Evolutionary conservation across 2,888 invertebrate species (phyloP).

Genomic region (Bedellia somnulentella): DNA sequence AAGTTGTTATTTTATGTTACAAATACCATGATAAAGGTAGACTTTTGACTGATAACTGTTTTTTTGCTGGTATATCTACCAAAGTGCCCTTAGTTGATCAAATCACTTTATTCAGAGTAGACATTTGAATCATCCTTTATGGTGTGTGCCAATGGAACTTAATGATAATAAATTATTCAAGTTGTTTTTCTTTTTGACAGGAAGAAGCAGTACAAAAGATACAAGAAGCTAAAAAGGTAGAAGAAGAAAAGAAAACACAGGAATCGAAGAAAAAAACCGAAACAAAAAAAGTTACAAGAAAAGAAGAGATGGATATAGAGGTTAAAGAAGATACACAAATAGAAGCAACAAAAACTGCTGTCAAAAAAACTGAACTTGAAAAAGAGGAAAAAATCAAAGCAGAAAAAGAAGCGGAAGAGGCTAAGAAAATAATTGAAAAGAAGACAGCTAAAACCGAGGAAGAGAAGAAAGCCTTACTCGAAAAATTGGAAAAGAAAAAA

Average conservation of each 20-base stretch:
- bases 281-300: slow-evolving; percentile 32
- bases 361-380: slow-evolving; percentile 21
- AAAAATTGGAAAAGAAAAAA: slow-evolving; percentile 50
- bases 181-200: no score
- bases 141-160: no score
- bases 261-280: slow-evolving; percentile 32
- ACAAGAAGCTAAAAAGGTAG: slow-evolving; percentile 20
- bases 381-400: slow-evolving; percentile 28
- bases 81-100: no score
- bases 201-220: no score
- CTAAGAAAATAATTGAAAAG: slow-evolving; percentile 43
- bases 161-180: no score
- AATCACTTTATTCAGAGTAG: no score
- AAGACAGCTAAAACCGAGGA: slow-evolving; percentile 52
- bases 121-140: no score
- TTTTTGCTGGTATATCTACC: no score
- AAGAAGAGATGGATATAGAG: slow-evolving; percentile 19
- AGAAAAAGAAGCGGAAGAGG: slow-evolving; percentile 47
- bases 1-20: no score
- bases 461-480: slow-evolving; percentile 51
- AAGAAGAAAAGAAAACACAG: slow-evolving; percentile 8
- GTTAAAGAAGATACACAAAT: slow-evolving; percentile 11
- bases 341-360: slow-evolving; percentile 4
- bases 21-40: no score
- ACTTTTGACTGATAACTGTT: no score